Conservation (phyloP, 2,797 vertebrate genomes). For the Graptemys geographica region DNA sequence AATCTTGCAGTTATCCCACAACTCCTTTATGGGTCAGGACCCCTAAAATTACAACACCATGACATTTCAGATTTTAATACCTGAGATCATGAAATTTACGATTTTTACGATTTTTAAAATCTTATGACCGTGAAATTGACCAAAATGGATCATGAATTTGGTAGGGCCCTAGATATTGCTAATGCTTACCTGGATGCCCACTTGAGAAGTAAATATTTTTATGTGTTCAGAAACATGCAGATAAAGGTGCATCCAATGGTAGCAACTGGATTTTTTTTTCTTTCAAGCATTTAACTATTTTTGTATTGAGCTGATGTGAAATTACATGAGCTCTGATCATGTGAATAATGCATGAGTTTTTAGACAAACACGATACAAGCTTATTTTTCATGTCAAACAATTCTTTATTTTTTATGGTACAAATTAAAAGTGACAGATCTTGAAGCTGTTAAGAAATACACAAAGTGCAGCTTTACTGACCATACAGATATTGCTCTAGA, state of each 20-base stretch:
- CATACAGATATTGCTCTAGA: constrained; percentile 99
- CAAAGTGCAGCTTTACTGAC: constrained; percentile 99
- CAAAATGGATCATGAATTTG: too few relatives aligned
- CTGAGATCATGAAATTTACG: too few relatives aligned
- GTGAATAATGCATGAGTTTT: constrained; percentile 74
- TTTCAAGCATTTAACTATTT: constrained; percentile 41
- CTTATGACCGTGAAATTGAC: too few relatives aligned
- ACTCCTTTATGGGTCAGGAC: too few relatives aligned
- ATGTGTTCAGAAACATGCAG: neutral
- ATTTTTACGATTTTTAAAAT: too few relatives aligned
- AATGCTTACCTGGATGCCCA: neutral
- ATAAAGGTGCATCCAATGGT: neutral
- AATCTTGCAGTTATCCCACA: too few relatives aligned
- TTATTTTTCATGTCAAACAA: constrained; percentile 94
- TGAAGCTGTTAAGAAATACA: constrained; percentile 99
- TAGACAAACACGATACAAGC: constrained; percentile 74
- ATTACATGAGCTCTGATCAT: constrained; percentile 55
- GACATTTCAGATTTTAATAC: too few relatives aligned
- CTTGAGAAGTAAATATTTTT: neutral
- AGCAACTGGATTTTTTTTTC: neutral
- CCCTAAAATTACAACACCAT: too few relatives aligned
- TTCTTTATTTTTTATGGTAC: constrained; percentile 99
- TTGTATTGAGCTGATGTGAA: constrained; percentile 63
- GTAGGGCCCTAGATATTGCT: constrained; percentile 1
- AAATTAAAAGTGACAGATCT: constrained; percentile 99